Evolutionary conservation across 2,113 vertebrate species (phyloP), one percentile per base, ranked within the genome.

Genomic region (Baryphthengus martii): DNA sequence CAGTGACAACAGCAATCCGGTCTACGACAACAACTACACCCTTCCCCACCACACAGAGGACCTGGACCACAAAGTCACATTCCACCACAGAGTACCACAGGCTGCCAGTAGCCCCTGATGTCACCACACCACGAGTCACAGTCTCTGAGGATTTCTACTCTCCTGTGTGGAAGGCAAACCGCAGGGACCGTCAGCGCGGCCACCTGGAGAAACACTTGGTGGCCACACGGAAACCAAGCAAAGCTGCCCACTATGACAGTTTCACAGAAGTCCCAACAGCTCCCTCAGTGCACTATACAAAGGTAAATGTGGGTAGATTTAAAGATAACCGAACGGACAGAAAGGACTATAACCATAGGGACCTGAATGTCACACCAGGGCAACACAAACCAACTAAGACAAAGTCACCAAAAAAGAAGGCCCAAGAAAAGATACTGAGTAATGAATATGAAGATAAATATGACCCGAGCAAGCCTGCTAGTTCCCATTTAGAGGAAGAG

Each of bases 371-470:
- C 68, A 97, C 96, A 15, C 97, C 98, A 2, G 95, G 94, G 20
- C 98, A 97, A 49, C 98, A 98, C 31, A 99, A 98, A 93, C 98
- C 98, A 19, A 61, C 96, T 18, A 99, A 98, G 96, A 89, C 88
- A 74, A 99, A 98, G 72, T 84, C 97, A 35, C 88, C 96, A 70
- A 99, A 98, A 97, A 99, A 98, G 97, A 99, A 98, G 93, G 96
- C 86, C 3, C 98, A 98, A 35, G 98, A 97, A 80, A 98, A 98
- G 97, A 97, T 98, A 91, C 89, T 99, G 63, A 99, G 94, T 50
- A 99, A 99, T 28, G 98, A 99, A 81, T 99, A 99, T 7, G 99
- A 99, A 91, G 98, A 98, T 65, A 99, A 98, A 93, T 98, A 98
- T 11, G 98, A 98, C 33, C 93, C 87, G 0, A 97, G 98, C 84